Conservation (phyloP, 2,113 vertebrate genomes). For the Grammomys dolichurus region DNA sequence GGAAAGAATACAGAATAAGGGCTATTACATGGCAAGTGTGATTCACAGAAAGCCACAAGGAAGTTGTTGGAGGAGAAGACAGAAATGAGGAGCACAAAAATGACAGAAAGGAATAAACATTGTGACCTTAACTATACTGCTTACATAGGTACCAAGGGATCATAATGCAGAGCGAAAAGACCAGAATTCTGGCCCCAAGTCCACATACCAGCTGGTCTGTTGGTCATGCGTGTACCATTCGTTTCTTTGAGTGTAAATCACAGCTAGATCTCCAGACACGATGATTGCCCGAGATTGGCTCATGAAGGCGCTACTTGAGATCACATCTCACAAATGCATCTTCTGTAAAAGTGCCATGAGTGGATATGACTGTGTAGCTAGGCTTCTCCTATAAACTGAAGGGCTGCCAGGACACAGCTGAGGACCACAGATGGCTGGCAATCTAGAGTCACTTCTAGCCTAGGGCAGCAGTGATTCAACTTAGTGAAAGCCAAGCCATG, state of each 20-base stretch:
- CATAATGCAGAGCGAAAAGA: background rate
- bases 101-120: background rate
- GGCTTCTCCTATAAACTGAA: background rate
- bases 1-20: background rate
- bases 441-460: background rate
- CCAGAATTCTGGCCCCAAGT: background rate
- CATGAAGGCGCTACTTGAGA: background rate
- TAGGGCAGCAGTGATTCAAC: background rate
- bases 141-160: background rate
- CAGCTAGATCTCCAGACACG: background rate
- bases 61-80: background rate
- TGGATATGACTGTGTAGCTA: background rate
- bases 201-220: background rate
- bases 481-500: background rate
- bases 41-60: background rate
- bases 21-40: background rate
- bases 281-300: background rate
- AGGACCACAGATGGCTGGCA: background rate
- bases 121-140: background rate
- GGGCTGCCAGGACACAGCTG: background rate
- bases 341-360: background rate
- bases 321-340: background rate
- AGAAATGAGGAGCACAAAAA: background rate
- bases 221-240: background rate
- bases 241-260: background rate